These are phyloP conservation scores for Vollenhovia emeryi DNA, from an alignment of 1,140 invertebrate species.

Conservation along the genomic window DNA sequence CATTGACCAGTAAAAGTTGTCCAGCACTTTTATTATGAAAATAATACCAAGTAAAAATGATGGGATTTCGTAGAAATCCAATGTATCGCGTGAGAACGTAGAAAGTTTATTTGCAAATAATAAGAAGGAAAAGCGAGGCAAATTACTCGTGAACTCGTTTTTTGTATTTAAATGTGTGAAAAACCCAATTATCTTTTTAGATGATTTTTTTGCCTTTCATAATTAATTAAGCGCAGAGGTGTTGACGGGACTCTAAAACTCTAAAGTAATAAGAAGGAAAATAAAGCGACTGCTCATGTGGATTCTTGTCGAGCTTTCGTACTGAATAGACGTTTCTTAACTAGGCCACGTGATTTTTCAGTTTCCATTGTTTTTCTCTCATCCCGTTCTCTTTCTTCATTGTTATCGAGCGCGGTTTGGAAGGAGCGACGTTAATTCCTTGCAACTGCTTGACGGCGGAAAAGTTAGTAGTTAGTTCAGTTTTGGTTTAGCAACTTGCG, in stretches of 20 bases:
- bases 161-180: slow-evolving; percentile 2
- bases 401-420: slow-evolving; percentile 23
- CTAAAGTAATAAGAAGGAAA: slow-evolving; percentile 34
- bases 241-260: slow-evolving; percentile 11
- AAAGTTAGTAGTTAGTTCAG: slow-evolving; percentile 59
- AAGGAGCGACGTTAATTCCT: slow-evolving; percentile 58
- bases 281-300: slow-evolving; percentile 21
- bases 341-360: slow-evolving; percentile 48
- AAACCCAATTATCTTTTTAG: slow-evolving; percentile 16
- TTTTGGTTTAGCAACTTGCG: slow-evolving; percentile 48
- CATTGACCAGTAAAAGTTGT: not conserved
- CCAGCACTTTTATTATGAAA: not conserved
- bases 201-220: not conserved
- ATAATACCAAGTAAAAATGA: not conserved
- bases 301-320: slow-evolving; percentile 17
- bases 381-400: not conserved
- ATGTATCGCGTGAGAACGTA: not conserved
- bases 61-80: not conserved
- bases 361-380: slow-evolving; percentile 59
- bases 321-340: slow-evolving; percentile 52
- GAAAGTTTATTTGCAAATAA: not conserved
- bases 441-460: slow-evolving; percentile 30
- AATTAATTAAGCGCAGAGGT: slow-evolving; percentile 23
- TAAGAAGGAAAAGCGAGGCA: not conserved
- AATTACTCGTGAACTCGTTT: slow-evolving; percentile 34